phyloP scores from a whole-genome alignment of 2,888 invertebrate genomes.

The Carabus problematicus region DNA sequence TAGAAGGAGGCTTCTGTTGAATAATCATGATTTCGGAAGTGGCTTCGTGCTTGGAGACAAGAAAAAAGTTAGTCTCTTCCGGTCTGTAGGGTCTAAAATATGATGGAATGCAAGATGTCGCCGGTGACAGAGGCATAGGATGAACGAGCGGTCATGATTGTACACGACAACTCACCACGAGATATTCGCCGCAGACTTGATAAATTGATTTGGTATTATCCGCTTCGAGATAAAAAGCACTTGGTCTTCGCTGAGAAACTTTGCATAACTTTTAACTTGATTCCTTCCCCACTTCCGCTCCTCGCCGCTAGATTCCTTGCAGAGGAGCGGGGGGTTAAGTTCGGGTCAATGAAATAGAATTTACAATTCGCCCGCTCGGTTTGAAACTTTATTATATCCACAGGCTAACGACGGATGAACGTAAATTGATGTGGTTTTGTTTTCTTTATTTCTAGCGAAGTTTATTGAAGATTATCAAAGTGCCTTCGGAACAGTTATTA shows the following conservation, averaged over 20 bases:
- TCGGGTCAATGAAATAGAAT: slow-evolving; percentile 27
- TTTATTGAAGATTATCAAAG: slow-evolving; percentile 22
- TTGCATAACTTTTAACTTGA: slow-evolving; percentile 36
- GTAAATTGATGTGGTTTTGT: slow-evolving; percentile 8
- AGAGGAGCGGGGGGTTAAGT: slow-evolving; percentile 4
- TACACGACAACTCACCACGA: no score
- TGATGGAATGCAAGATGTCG: no score
- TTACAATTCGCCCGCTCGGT: slow-evolving; percentile 16
- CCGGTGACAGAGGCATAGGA: no score
- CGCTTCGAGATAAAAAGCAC: slow-evolving; percentile 33
- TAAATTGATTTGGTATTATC: slow-evolving; percentile 38
- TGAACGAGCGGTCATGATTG: no score
- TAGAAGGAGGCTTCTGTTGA: no score
- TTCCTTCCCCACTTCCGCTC: slow-evolving; percentile 1
- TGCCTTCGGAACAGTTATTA: no score
- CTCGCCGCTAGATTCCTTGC: no score
- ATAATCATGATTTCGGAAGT: no score
- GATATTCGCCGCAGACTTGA: slow-evolving; percentile 28
- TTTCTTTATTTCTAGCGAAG: slow-evolving; percentile 23
- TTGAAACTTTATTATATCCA: slow-evolving; percentile 33
- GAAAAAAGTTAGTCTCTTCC: no score
- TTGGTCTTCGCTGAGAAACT: slow-evolving; percentile 24
- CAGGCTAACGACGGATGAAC: slow-evolving; percentile 2
- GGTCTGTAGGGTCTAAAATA: no score
- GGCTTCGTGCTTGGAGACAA: no score